Evolutionary conservation across 2,113 vertebrate genomes (phyloP), one percentile per base, ranked within the genome.

Genomic region (Perognathus longimembris): DNA sequence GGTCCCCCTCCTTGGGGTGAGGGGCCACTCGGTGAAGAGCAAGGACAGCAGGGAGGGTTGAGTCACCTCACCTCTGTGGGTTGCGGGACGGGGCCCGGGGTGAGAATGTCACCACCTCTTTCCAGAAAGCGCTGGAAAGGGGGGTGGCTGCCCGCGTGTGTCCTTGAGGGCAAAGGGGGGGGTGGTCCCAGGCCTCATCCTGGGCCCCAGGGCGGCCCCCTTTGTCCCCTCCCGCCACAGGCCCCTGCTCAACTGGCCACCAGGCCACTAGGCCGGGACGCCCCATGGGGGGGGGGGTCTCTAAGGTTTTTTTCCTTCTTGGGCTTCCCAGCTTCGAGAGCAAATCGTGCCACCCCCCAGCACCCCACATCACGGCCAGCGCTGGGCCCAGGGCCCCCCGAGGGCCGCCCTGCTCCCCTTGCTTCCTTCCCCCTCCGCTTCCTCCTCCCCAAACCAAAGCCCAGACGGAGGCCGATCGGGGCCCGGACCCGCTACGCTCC

Each of bases 121-220:
- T 18, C 70, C 28, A 67, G 22, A 34, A 18, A 4, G 50, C 64
- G 75, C 5, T 1, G 12, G 77, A 1, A 30, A 34, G 32, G 8
- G 21, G 70, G 82, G 88, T 42, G 15, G 90, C n/a, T 22, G 87
- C 40, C 91, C 87, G 57, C 28, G 59, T 0, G 0, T 90, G 76
- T 40, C 92, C 86, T 71, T 30, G 26, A 11, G 94, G 89, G 88
- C 42, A 2, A n/a, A n/a, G n/a, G n/a, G 10, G 88, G 80, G 93
- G 1, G 85, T 78, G 79, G 77, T 75, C 71, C 18, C 89, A 77
- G 34, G 88, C 3, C 26, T 17, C 34, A 80, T 32, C 59, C 36
- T 63, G 83, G 6, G 40, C n/a, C n/a, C n/a, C n/a, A n/a, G n/a
- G n/a, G n/a, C n/a, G n/a, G n/a, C n/a, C n/a, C n/a, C n/a, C n/a